These are phyloP conservation scores for Anableps anableps DNA, from an alignment of 2,797 vertebrate species.

Conservation along the genomic window DNA sequence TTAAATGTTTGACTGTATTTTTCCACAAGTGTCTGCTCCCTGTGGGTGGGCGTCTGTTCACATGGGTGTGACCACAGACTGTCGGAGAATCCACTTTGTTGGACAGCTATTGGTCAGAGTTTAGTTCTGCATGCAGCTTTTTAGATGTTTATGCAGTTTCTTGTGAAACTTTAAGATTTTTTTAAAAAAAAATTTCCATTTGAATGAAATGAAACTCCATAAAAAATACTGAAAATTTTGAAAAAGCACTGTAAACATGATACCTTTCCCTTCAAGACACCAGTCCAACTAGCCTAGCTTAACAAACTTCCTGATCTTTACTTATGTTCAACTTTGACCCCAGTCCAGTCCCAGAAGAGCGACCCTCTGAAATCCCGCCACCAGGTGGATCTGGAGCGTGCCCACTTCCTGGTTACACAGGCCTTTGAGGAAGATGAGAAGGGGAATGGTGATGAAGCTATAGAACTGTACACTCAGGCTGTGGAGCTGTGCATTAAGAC, in stretches of 20 bases:
- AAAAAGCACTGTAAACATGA: not conserved
- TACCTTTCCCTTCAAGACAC: not conserved
- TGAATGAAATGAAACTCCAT: not conserved
- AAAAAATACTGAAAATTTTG: not conserved
- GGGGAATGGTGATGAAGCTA: conserved; percentile 90
- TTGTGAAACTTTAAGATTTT: not conserved
- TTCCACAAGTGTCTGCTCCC: not conserved
- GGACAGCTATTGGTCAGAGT: conserved; percentile 2
- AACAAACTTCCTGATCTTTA: not conserved
- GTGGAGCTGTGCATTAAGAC: conserved; percentile 97
- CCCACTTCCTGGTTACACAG: conserved; percentile 96
- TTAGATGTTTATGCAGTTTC: not conserved
- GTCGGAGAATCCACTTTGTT: conserved; percentile 19
- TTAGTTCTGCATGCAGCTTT: not conserved
- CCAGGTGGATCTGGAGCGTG: conserved; percentile 94
- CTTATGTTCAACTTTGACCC: not conserved
- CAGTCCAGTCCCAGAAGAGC: conserved; percentile 90
- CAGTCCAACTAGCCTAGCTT: not conserved
- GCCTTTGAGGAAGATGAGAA: conserved; percentile 98
- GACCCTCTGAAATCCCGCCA: conserved; percentile 95
- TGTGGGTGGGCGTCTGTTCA: not conserved
- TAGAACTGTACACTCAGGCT: conserved; percentile 95
- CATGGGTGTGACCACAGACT: conserved; percentile 40
- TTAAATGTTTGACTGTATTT: conserved; percentile 31
- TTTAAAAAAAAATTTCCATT: too few relatives aligned